These are phyloP conservation scores for Armadillidium nasatum DNA, from an alignment of 1,140 invertebrate genomes.

Conservation along the genomic window DNA sequence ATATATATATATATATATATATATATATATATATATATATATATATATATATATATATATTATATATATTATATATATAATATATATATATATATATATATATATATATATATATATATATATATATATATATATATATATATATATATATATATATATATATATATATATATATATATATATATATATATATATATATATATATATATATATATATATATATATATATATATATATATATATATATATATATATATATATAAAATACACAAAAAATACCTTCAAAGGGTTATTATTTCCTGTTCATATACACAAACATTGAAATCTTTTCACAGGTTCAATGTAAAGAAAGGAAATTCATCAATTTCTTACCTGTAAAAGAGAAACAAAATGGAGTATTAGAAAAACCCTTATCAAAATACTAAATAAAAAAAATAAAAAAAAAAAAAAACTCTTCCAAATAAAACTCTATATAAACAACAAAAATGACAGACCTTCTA, in stretches of 20 bases:
- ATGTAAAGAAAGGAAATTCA: too few species aligned
- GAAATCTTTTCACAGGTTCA: too few species aligned
- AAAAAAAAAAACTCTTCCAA: too few species aligned
- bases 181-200: constrained; percentile 6
- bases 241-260: not conserved
- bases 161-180: constrained; percentile 6
- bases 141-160: constrained; percentile 6
- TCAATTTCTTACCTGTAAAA: too few species aligned
- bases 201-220: constrained; percentile 6
- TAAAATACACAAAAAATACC: not conserved
- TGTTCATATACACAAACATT: too few species aligned
- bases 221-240: constrained; percentile 6
- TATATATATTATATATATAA: not conserved
- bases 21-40: constrained; percentile 6
- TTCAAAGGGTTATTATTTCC: not conserved
- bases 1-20: constrained; percentile 13
- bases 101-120: constrained; percentile 6
- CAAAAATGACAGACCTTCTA: too few species aligned
- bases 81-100: constrained; percentile 6
- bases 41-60: not conserved
- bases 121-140: constrained; percentile 6
- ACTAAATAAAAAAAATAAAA: too few species aligned
- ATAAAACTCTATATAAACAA: too few species aligned
- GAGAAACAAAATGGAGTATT: too few species aligned
- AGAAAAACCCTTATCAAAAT: too few species aligned